phyloP scores from a whole-genome alignment of 2,888 invertebrate species.

The Globia sparganii region DNA sequence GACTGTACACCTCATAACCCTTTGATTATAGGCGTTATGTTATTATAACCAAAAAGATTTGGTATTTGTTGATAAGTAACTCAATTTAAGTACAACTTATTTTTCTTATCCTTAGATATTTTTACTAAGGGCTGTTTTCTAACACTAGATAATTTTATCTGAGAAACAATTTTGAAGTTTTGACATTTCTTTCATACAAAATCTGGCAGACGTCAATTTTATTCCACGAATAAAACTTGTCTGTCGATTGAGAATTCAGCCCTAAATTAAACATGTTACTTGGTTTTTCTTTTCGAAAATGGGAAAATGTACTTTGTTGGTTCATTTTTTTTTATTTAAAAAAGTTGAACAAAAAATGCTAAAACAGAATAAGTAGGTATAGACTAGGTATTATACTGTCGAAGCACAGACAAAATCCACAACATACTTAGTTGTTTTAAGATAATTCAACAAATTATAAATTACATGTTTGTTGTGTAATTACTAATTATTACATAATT shows the following conservation, averaged over 20 bases:
- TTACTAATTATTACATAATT: too few relatives aligned
- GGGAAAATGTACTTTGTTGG: background rate
- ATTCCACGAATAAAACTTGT: too few relatives aligned
- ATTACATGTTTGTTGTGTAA: slow-evolving; percentile 7
- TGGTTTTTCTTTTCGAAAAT: background rate
- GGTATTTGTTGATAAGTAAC: background rate
- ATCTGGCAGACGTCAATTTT: too few relatives aligned
- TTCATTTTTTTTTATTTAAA: too few relatives aligned
- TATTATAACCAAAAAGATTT: background rate
- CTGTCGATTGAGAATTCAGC: too few relatives aligned
- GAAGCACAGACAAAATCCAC: background rate
- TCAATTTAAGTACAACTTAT: background rate
- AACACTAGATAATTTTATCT: too few relatives aligned
- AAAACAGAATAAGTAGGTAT: background rate
- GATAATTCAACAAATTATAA: slow-evolving; percentile 26
- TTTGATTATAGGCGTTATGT: too few relatives aligned
- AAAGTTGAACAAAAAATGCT: too few relatives aligned
- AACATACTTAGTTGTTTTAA: background rate
- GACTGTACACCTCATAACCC: too few relatives aligned
- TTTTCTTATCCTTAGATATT: background rate
- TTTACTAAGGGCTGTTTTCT: too few relatives aligned
- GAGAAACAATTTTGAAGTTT: too few relatives aligned
- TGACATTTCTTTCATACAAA: too few relatives aligned
- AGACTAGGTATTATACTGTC: background rate
- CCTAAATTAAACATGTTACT: background rate